Base-by-base conservation (phyloP, 2,113 vertebrate species). In the Varanus salvator region DNA sequence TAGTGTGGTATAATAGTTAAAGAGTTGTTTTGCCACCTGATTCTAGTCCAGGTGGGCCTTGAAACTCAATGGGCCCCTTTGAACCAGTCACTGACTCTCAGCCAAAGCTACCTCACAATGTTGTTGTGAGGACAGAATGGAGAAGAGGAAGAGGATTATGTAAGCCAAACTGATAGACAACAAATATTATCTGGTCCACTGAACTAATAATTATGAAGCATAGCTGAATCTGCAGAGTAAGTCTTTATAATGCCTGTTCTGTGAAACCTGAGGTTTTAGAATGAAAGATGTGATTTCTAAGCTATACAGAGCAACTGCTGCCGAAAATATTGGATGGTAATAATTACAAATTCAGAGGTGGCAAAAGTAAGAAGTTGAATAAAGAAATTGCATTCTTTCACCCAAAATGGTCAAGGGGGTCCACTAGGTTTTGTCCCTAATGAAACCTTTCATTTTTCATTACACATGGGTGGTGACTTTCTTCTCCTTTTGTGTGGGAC, bases 391-490 rank as follows among this genome's bases (percentile, higher is more conserved):
- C 66, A 77, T 91, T 1, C 0, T 89, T 89, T 88, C 87, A 92
- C 93, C 87, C 91, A 91, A 92, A 95, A 91, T 86, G 83, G 82
- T 90, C 81, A 91, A 90, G 90, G 88, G 78, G 94, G 91, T 68
- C 91, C 88, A 66, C 85, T 5, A 85, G 86, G 68, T 93, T 95
- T 91, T 92, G 80, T 90, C 87, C 92, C 85, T 87, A 93, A 95
- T 93, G 90, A 92, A 94, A 91, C 74, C 68, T 91, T 94, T 93
- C 80, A 34, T 91, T 94, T 87, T 89, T 83, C 0, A 1, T 92
- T 75, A 27, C 83, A 92, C 80, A 90, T 92, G 78, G 91, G 86
- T 92, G 84, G 81, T 86, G 90, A 86, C 78, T 92, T 92, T 91
- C 23, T 64, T 78, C 86, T 48, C 72, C 2, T 2, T 0, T 80